Evolutionary conservation across 1,140 invertebrate genomes (phyloP).

Genomic region (Trichonephila inaurata): DNA sequence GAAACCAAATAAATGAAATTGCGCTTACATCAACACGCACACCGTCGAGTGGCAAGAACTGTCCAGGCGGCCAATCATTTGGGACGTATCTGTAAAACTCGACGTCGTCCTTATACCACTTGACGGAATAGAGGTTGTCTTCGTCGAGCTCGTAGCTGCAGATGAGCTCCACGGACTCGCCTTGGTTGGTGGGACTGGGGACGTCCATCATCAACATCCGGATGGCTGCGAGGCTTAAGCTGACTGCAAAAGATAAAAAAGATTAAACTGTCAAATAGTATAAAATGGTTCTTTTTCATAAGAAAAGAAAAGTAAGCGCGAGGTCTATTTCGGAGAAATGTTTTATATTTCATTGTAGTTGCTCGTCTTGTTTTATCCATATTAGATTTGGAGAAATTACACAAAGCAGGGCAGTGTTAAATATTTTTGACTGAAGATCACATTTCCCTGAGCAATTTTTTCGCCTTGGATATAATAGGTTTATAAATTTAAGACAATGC

Average conservation of each 20-base stretch:
- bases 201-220: slow-evolving; percentile 78
- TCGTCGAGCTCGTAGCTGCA: slow-evolving; percentile 78
- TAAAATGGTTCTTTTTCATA: neutral
- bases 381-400: no score
- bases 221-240: slow-evolving; percentile 48
- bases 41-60: slow-evolving; percentile 76
- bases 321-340: no score
- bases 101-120: slow-evolving; percentile 78
- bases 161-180: slow-evolving; percentile 78
- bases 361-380: no score
- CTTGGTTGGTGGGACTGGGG: slow-evolving; percentile 75
- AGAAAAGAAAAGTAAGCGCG: neutral
- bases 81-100: slow-evolving; percentile 78
- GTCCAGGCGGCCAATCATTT: slow-evolving; percentile 75
- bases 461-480: no score
- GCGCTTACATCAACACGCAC: slow-evolving; percentile 77
- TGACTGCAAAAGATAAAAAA: slow-evolving; percentile 29
- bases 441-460: no score
- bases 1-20: neutral
- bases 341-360: no score
- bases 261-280: neutral
- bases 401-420: no score
- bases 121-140: slow-evolving; percentile 75
- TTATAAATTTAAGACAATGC: no score
- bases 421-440: no score